Conservation (phyloP, 1,140 invertebrate genomes). For the Neomicropteryx cornuta region DNA sequence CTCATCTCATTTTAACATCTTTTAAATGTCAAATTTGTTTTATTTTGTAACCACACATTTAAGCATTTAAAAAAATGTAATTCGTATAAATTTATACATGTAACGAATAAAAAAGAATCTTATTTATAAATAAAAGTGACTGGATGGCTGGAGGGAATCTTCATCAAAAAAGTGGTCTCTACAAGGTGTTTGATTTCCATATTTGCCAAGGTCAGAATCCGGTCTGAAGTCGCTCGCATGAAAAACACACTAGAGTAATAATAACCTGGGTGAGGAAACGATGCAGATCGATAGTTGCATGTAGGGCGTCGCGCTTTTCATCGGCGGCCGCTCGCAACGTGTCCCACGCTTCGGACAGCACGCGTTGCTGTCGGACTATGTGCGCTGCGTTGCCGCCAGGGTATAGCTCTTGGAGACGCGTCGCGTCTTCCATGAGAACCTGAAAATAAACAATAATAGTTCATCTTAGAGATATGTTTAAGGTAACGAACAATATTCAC, state of each 20-base stretch:
- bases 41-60: no score
- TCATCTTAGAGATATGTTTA: slow-evolving; percentile 4
- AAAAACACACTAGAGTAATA: not conserved
- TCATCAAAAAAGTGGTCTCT: no score
- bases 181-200: no score
- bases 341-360: slow-evolving; percentile 81
- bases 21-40: no score
- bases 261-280: slow-evolving; percentile 64
- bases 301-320: slow-evolving; percentile 65
- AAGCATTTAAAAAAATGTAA: no score
- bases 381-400: slow-evolving; percentile 87
- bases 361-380: slow-evolving; percentile 72
- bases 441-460: slow-evolving; percentile 25
- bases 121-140: no score
- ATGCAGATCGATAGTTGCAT: slow-evolving; percentile 82
- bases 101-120: no score
- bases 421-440: slow-evolving; percentile 84
- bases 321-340: slow-evolving; percentile 72
- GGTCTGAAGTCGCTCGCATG: no score
- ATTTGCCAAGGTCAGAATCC: no score
- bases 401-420: slow-evolving; percentile 75
- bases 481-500: not conserved
- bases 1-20: no score
- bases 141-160: no score
- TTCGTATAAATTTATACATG: no score